Evolutionary conservation across 2,888 invertebrate species (phyloP), one percentile per base, ranked within the genome.

Genomic region (Tenthredo scrophulariae): DNA sequence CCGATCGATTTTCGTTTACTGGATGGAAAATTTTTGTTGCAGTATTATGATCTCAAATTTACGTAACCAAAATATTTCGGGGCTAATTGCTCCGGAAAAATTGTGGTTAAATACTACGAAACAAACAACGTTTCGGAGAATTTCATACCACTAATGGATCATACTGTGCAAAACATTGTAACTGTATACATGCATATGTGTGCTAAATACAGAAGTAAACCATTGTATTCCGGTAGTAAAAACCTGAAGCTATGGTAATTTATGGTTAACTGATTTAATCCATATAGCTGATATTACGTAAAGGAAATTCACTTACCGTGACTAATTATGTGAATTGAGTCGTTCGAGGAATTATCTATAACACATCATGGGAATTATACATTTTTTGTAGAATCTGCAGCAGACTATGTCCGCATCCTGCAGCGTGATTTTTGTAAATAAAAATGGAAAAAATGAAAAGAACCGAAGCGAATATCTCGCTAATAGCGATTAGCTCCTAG

Each of bases 161-260:
- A 40, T 43, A 43, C 40, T 10, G 40, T 22, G 43, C 29, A 74
- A 43, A 40, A 13, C 3, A 6, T 10, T 74, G 1, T 9, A 70
- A 1, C 0, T 33, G 18, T 33, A 33, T 67, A 26, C 10, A 26
- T 22, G 9, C 26, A 62, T 33, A 33, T 33, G 37, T 2, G 22
- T 26, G 13, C 7, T 9, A 26, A 10, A 29, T 58, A 72, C 70
- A 6, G 13, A 33, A 67, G 67, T 18, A 18, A 33, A 33, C 67
- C 18, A 67, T 18, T 33, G 67, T 67, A 67, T 13, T 67, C 67
- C 67, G 67, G 67, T 37, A n/a, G 13, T 70, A 70, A 43, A 74
- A 18, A 37, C 9, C 26, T 29, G 54, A 1, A 75, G 33, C 29
- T 9, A 13, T 22, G 0, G 26, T 26, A 3, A 33, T 18, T 67